Evolutionary conservation across 2,888 invertebrate species (phyloP).

Genomic region (Halocaridina rubra): DNA sequence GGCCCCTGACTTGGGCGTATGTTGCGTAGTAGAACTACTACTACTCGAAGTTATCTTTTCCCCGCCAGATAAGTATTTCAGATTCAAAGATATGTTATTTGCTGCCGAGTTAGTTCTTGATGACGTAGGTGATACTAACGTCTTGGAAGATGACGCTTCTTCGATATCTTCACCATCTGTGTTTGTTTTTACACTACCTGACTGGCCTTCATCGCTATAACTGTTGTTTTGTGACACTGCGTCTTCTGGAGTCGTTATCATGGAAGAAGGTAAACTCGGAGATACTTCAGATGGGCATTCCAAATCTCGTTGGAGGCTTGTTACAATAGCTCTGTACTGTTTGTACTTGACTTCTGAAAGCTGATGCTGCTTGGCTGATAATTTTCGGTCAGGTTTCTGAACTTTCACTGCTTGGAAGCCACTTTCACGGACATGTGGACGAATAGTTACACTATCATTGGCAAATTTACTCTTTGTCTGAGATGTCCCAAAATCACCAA

Average conservation of each 20-base stretch:
- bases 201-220: background rate
- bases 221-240: background rate
- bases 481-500: background rate
- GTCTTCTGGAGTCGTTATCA: constrained; percentile 42
- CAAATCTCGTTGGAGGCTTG: constrained; percentile 41
- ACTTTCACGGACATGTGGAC: no score
- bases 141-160: constrained; percentile 4
- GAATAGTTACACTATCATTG: constrained; percentile 4
- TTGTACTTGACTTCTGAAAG: constrained; percentile 29
- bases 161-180: background rate
- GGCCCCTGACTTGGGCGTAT: background rate
- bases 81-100: background rate
- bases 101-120: background rate
- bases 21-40: background rate
- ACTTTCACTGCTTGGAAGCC: no score
- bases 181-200: background rate
- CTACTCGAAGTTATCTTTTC: background rate
- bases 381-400: constrained; percentile 31
- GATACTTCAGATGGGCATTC: constrained; percentile 22
- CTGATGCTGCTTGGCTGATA: constrained; percentile 39
- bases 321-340: constrained; percentile 45
- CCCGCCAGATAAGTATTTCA: background rate
- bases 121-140: background rate
- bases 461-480: background rate
- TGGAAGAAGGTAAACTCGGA: constrained; percentile 44